phyloP scores from a whole-genome alignment of 2,888 invertebrate genomes.

The Marasmarcha lunaedactyla region DNA sequence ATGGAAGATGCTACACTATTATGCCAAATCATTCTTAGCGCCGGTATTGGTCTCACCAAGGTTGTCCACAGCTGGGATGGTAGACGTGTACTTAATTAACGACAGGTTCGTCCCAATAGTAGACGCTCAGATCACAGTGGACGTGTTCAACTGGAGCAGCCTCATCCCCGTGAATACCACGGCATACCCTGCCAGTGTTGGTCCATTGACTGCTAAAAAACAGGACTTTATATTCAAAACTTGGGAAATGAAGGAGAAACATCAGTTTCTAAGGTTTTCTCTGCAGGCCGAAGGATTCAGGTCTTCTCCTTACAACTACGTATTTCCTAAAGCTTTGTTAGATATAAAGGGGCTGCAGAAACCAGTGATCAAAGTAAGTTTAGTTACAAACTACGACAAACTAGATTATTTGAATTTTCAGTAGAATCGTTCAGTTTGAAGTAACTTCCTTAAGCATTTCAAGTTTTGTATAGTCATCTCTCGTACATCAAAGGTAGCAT shows the following conservation, averaged over 20 bases:
- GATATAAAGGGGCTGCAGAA: slow-evolving; percentile 53
- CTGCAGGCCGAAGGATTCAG: slow-evolving; percentile 51
- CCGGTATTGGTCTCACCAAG: slow-evolving; percentile 78
- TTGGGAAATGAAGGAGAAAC: slow-evolving; percentile 29
- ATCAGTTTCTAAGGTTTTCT: slow-evolving; percentile 50
- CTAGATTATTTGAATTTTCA: too few relatives aligned
- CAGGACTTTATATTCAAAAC: slow-evolving; percentile 28
- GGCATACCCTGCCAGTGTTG: slow-evolving; percentile 26
- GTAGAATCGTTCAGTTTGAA: too few relatives aligned
- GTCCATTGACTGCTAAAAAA: slow-evolving; percentile 31
- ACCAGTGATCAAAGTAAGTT: slow-evolving; percentile 69
- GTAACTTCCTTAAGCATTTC: too few relatives aligned
- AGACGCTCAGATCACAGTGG: slow-evolving; percentile 63
- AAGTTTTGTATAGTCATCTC: too few relatives aligned
- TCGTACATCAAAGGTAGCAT: too few relatives aligned
- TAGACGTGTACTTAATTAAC: slow-evolving; percentile 75
- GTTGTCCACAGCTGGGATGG: slow-evolving; percentile 48
- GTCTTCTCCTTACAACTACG: slow-evolving; percentile 74
- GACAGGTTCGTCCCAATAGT: slow-evolving; percentile 63
- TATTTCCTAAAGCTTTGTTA: slow-evolving; percentile 74
- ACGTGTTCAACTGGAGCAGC: slow-evolving; percentile 71
- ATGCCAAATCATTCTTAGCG: slow-evolving; percentile 85
- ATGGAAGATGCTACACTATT: slow-evolving; percentile 94
- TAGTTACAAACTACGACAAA: background rate
- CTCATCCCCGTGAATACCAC: slow-evolving; percentile 40